phyloP scores from a whole-genome alignment of 2,797 vertebrate species.

The Naso thynnoides region DNA sequence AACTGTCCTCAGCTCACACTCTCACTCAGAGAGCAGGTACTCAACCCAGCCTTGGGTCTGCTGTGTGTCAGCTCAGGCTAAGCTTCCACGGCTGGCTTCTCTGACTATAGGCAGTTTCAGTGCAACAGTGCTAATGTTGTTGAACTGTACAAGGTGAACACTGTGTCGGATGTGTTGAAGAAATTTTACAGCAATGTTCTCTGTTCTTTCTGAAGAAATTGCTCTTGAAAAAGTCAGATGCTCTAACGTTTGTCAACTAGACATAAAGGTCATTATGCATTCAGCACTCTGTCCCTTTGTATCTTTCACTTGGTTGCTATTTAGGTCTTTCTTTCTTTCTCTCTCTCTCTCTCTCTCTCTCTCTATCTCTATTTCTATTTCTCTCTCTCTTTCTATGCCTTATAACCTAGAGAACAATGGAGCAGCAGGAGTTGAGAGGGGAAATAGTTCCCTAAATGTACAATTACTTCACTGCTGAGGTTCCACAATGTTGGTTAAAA shows the following conservation, averaged over 20 bases:
- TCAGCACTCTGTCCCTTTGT: constrained; percentile 3
- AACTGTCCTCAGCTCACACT: background rate
- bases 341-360: background rate
- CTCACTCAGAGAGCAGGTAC: background rate
- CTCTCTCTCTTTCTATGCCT: background rate
- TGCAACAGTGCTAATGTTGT: background rate
- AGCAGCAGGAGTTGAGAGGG: background rate
- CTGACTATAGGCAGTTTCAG: background rate
- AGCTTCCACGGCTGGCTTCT: background rate
- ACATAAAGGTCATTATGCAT: constrained; percentile 27
- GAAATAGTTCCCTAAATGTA: background rate
- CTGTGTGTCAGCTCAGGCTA: background rate
- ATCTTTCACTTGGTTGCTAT: background rate
- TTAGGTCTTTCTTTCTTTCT: background rate
- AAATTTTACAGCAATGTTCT: background rate
- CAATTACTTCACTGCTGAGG: background rate
- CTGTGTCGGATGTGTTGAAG: background rate
- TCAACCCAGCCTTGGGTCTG: background rate
- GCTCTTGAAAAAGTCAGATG: background rate
- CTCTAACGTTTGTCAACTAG: background rate
- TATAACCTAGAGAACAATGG: background rate
- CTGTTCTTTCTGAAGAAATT: background rate
- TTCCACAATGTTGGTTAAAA: background rate
- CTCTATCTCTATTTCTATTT: background rate
- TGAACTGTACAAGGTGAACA: background rate